Percentiles rank a stretch among this genome's conserved stretches.
Conservation (phyloP, 53 echinoderm and acorn worm species). For the Holothuria leucospilota region DNA sequence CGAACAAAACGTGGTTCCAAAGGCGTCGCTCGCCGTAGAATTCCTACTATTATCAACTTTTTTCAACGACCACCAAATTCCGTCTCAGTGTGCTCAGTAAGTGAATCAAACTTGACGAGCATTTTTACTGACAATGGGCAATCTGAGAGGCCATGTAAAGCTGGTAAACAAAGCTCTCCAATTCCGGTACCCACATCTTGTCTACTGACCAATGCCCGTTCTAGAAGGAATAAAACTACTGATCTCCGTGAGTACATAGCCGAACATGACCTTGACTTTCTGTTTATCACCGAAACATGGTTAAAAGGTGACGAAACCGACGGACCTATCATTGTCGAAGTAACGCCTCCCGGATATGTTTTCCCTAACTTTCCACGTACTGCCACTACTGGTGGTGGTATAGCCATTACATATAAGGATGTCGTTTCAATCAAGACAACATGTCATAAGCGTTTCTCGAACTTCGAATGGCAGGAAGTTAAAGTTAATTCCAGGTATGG, state of each 20-base stretch:
- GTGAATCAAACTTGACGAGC: too few species aligned
- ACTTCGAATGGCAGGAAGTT: not conserved
- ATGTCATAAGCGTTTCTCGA: not conserved
- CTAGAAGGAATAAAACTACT: not conserved
- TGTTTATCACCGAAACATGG: too few species aligned
- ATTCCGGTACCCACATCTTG: not conserved
- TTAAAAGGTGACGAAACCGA: not conserved
- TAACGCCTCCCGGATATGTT: not conserved
- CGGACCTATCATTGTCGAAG: not conserved
- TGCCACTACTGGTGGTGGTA: not conserved
- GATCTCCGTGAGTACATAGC: not conserved
- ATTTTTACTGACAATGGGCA: too few species aligned
- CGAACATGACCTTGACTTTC: not conserved
- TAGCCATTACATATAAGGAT: not conserved
- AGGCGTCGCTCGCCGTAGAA: too few species aligned
- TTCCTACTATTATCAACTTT: too few species aligned
- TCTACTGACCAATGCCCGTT: not conserved
- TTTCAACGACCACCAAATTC: too few species aligned
- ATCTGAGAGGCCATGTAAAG: too few species aligned
- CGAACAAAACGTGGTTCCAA: too few species aligned
- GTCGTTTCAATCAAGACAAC: not conserved
- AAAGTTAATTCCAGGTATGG: not conserved
- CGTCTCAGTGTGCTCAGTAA: too few species aligned
- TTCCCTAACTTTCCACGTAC: slow-evolving; percentile 11
- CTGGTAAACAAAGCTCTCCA: too few species aligned